These are phyloP conservation scores for Pituophis catenifer DNA, from an alignment of 2,113 vertebrate genomes.

Conservation along the genomic window DNA sequence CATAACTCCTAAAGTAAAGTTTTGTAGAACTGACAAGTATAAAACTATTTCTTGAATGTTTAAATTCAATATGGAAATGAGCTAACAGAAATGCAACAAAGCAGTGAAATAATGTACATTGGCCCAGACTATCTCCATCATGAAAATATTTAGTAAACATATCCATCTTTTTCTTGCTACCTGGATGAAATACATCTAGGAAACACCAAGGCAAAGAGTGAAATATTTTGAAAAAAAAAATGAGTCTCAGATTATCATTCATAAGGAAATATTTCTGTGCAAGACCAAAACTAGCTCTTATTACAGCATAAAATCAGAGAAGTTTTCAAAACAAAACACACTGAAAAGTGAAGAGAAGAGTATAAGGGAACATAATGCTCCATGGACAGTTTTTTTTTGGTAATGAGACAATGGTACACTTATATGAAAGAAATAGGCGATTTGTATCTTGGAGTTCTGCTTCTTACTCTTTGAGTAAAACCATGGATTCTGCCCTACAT, in stretches of 20 bases:
- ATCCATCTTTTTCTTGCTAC: not conserved
- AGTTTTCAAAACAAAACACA: not conserved
- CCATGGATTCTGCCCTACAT: not conserved
- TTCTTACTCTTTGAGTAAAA: not conserved
- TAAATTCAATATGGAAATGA: not conserved
- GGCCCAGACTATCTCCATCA: not conserved
- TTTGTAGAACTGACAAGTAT: not conserved
- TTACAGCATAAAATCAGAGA: not conserved
- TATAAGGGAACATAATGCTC: not conserved
- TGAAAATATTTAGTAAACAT: not conserved
- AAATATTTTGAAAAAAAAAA: not conserved
- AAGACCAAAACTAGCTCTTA: not conserved
- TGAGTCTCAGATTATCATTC: not conserved
- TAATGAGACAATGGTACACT: not conserved
- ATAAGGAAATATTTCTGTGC: not conserved
- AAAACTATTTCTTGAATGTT: not conserved
- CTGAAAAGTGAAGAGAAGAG: not conserved
- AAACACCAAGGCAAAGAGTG: not conserved
- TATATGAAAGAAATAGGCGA: not conserved
- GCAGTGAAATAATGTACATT: not conserved
- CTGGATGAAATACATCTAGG: not conserved
- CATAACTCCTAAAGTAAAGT: not conserved
- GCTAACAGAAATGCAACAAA: not conserved
- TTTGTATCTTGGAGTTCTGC: not conserved
- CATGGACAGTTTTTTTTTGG: not conserved